Conservation (phyloP, 1,140 invertebrate species). For the Drosophila chauvacae region DNA sequence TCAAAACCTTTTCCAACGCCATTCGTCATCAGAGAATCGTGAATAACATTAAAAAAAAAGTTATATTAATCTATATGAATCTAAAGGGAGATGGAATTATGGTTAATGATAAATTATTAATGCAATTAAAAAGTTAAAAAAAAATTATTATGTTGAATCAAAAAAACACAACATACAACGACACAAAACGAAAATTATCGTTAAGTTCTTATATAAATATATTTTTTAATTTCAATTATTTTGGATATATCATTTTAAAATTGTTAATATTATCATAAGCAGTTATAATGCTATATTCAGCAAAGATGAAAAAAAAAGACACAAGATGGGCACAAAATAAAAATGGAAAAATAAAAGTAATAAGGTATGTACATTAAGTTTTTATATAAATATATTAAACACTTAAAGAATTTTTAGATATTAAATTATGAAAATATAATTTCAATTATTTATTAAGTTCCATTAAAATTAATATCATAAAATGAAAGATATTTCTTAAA, state of each 20-base stretch:
- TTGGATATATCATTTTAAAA: background rate
- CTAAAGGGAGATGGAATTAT: background rate
- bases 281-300: too few species aligned
- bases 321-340: background rate
- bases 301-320: background rate
- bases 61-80: background rate
- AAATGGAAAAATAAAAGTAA: too few species aligned
- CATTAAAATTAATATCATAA: too few species aligned
- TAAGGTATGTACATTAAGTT: too few species aligned
- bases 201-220: background rate
- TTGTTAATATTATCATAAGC: too few species aligned
- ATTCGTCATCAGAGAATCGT: background rate
- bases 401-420: too few species aligned
- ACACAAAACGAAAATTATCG: background rate
- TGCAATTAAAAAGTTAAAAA: background rate
- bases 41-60: background rate
- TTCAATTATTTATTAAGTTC: too few species aligned
- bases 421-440: too few species aligned
- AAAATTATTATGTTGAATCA: background rate
- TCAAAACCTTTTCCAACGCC: background rate
- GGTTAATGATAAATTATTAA: background rate
- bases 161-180: background rate
- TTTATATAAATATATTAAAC: too few species aligned
- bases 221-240: background rate
- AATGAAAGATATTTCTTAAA: too few species aligned